Conservation (phyloP, 2,888 invertebrate genomes). For the Ophion slaviceki region DNA sequence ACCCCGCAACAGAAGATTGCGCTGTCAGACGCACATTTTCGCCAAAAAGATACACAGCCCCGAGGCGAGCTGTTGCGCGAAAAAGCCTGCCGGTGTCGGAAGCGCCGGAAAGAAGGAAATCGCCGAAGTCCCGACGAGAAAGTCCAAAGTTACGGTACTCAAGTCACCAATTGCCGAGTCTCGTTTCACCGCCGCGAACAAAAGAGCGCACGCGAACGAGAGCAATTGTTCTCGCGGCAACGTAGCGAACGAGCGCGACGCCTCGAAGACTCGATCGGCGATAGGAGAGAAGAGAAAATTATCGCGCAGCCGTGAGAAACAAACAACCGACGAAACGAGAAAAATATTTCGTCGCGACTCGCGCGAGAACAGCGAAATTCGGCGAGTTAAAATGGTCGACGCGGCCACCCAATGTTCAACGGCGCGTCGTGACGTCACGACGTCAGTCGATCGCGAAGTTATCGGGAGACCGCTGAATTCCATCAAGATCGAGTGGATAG, state of each 20-base stretch:
- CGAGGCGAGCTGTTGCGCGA: slow-evolving; percentile 34
- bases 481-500: slow-evolving; percentile 70
- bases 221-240: slow-evolving; percentile 3
- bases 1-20: slow-evolving; percentile 72
- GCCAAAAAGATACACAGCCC: slow-evolving; percentile 49
- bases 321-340: slow-evolving; percentile 6
- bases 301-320: slow-evolving; percentile 3
- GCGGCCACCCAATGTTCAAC: slow-evolving; percentile 76
- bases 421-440: slow-evolving; percentile 63
- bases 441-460: slow-evolving; percentile 65
- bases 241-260: not conserved
- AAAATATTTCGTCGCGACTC: slow-evolving; percentile 28
- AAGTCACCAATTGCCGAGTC: slow-evolving; percentile 43
- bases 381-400: slow-evolving; percentile 69
- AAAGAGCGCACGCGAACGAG: slow-evolving; percentile 19
- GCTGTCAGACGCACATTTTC: slow-evolving; percentile 66
- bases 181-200: slow-evolving; percentile 26
- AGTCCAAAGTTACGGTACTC: slow-evolving; percentile 33
- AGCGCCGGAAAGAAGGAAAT: slow-evolving; percentile 25
- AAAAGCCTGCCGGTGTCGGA: not conserved
- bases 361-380: not conserved
- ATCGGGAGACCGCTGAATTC: slow-evolving; percentile 25
- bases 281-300: slow-evolving; percentile 51
- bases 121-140: slow-evolving; percentile 55
- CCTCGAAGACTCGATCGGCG: not conserved